Evolutionary conservation across 2,888 invertebrate species (phyloP).

Genomic region (Zelleria hepariella): DNA sequence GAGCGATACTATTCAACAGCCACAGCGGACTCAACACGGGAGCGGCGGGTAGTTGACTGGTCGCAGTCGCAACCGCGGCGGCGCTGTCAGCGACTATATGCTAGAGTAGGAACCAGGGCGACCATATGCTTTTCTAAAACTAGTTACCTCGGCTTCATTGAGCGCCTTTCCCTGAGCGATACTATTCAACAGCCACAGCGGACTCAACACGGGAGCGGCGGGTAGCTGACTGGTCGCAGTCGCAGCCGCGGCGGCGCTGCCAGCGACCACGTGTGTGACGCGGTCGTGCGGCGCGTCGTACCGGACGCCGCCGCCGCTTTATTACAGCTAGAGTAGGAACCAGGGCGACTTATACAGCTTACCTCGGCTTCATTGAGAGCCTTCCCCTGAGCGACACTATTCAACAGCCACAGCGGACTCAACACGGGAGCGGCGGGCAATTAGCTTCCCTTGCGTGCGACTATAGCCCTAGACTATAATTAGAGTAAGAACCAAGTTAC

Average conservation of each 20-base stretch:
- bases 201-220: constrained; percentile 48
- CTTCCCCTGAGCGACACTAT: neutral
- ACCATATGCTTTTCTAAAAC: constrained; percentile 17
- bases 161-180: neutral
- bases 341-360: no score
- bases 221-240: neutral
- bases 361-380: neutral
- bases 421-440: constrained; percentile 44
- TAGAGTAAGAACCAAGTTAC: neutral
- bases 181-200: constrained; percentile 16
- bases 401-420: constrained; percentile 23
- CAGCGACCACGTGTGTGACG: no score
- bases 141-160: neutral
- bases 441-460: constrained; percentile 12
- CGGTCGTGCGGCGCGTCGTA: no score
- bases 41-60: constrained; percentile 5
- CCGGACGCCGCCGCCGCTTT: no score
- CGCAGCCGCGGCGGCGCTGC: no score
- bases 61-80: constrained; percentile 26
- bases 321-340: no score
- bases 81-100: constrained; percentile 83
- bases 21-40: constrained; percentile 52
- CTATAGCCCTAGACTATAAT: constrained; percentile 43
- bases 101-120: constrained; percentile 28
- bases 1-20: neutral